Base-by-base conservation (phyloP, 2,113 vertebrate genomes). In the Podarcis cretensis region DNA sequence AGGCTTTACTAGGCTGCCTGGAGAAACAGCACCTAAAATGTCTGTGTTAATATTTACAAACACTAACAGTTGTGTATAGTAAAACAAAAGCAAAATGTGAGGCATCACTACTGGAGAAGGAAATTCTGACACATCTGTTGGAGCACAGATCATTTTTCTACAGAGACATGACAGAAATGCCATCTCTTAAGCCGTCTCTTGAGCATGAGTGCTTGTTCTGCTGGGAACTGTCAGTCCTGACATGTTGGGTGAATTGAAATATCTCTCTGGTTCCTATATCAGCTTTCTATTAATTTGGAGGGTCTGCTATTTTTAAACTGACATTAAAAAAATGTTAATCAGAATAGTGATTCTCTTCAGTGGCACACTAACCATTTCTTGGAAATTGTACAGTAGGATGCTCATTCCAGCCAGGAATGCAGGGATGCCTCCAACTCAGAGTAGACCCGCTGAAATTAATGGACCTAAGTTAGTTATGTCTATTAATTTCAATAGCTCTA, bases 31-130 rank as follows among this genome's bases (percentile, higher is more conserved):
- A 71, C 27, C n/a, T 83, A 69, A 48, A 83, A 69, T 84, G 32
- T 18, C 43, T 48, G 21, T 75, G 69, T 74, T 71, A 85, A 14
- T 85, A 63, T 76, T 76, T 75, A 85, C 48, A 63, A 76, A 85
- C 54, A n/a, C 32, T 86, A 66, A 37, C 59, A 8, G 16, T 4
- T 66, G 73, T 25, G 43, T 0, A 0, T 75, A 30, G 81, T 73
- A 35, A 25, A 0, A 78, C 43, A 88, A 35, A 18, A 18, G 0
- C n/a, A 59, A 16, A 27, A 2, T 40, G 10, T 0, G 81, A 10
- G 9, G 7, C 6, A 16, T 57, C 8, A 9, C 75, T 5, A 8
- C 0, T 0, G 43, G 20, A 12, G 1, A 21, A 2, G 27, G 71
- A 90, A 63, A 2, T 0, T 35, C 2, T 48, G 87, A 69, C 57